Conservation (phyloP, 2,113 vertebrate genomes). For the Tretioscincus oriximinensis region DNA sequence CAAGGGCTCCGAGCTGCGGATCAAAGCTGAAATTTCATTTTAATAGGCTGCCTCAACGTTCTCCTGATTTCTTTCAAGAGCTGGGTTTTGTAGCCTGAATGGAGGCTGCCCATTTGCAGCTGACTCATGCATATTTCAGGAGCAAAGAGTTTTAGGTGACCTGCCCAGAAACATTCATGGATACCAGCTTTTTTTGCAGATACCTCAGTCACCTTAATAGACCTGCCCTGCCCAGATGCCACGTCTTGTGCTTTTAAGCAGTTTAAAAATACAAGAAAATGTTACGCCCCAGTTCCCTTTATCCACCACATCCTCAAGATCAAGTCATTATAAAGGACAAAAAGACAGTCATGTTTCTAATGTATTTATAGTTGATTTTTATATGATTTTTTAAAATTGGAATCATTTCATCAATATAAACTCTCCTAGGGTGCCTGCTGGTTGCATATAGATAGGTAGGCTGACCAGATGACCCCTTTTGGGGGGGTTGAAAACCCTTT, state of each 20-base stretch:
- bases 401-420: too few relatives aligned
- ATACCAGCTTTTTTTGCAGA: neutral
- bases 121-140: constrained; percentile 12
- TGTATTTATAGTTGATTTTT: too few relatives aligned
- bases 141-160: neutral
- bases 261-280: neutral
- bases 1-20: neutral
- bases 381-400: too few relatives aligned
- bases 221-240: neutral
- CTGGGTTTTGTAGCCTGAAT: neutral
- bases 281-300: neutral
- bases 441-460: too few relatives aligned
- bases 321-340: neutral
- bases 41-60: neutral
- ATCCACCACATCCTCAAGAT: neutral
- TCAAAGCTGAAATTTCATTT: neutral
- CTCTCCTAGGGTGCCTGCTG: too few relatives aligned
- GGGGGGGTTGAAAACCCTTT: too few relatives aligned
- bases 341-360: neutral
- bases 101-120: neutral
- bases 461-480: too few relatives aligned
- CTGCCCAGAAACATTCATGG: constrained; percentile 1
- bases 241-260: neutral
- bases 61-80: neutral
- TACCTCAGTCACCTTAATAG: neutral